These are phyloP conservation scores for Haemorhous mexicanus DNA, from an alignment of 2,113 vertebrate species.

Conservation along the genomic window DNA sequence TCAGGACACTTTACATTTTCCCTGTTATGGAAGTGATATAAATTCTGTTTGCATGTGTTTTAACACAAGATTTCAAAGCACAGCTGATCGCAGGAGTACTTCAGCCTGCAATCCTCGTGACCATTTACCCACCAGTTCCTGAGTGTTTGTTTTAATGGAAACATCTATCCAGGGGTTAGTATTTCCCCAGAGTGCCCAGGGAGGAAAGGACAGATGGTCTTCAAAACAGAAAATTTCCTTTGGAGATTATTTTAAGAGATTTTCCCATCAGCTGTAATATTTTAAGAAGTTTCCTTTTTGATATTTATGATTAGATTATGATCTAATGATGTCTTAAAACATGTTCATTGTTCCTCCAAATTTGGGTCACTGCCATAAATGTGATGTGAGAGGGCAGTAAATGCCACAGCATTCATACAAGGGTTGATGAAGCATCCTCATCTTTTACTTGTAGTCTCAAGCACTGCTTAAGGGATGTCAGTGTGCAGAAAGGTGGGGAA, in stretches of 20 bases:
- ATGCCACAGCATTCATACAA: not conserved
- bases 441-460: not conserved
- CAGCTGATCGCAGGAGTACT: not conserved
- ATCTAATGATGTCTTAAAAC: conserved; percentile 1
- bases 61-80: not conserved
- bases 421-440: not conserved
- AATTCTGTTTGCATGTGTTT: not conserved
- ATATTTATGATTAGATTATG: conserved; percentile 27
- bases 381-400: not conserved
- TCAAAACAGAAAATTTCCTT: conserved; percentile 48
- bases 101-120: not conserved
- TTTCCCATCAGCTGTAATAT: conserved; percentile 39
- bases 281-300: conserved; percentile 46
- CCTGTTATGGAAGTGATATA: not conserved
- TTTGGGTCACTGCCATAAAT: not conserved
- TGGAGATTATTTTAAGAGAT: conserved; percentile 1
- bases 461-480: not conserved
- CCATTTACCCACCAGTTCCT: not conserved
- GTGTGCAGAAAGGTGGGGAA: not conserved
- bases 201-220: conserved; percentile 16
- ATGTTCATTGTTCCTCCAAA: not conserved
- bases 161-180: not conserved
- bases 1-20: not conserved
- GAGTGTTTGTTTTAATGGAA: not conserved
- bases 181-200: conserved; percentile 20